Conservation (phyloP, 2,888 invertebrate species). For the Yponomeuta evonymella region DNA sequence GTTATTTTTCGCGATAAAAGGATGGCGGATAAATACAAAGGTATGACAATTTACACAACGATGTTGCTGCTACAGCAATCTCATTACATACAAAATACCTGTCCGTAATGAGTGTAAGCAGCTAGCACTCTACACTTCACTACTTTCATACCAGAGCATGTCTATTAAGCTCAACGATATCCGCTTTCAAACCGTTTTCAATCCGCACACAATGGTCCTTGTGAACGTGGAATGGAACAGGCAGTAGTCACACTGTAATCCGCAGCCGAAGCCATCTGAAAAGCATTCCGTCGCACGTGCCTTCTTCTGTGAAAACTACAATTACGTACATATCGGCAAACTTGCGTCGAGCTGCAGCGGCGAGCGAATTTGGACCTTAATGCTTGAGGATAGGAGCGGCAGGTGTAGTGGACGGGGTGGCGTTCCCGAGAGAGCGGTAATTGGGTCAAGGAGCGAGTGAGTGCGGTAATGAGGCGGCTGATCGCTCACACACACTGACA, state of each 20-base stretch:
- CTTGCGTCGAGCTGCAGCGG: neutral
- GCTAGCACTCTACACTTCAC: neutral
- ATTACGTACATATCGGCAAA: neutral
- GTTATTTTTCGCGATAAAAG: neutral
- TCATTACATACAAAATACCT: neutral
- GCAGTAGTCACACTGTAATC: neutral
- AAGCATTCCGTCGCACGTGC: neutral
- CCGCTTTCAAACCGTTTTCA: neutral
- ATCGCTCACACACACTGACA: neutral
- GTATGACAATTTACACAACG: neutral
- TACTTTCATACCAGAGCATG: neutral
- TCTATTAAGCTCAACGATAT: neutral
- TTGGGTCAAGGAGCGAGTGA: neutral
- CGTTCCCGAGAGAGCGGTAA: neutral
- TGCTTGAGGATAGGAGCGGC: neutral
- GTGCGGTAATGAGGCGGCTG: neutral
- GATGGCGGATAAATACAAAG: neutral
- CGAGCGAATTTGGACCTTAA: neutral
- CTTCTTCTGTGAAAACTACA: neutral
- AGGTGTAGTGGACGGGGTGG: neutral
- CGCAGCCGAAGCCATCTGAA: neutral
- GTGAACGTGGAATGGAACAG: neutral
- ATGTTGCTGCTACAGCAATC: neutral
- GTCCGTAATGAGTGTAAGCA: neutral
- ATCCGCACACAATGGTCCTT: neutral